Evolutionary conservation across 2,113 vertebrate species (phyloP).

Genomic region (Dipodomys stephensi): DNA sequence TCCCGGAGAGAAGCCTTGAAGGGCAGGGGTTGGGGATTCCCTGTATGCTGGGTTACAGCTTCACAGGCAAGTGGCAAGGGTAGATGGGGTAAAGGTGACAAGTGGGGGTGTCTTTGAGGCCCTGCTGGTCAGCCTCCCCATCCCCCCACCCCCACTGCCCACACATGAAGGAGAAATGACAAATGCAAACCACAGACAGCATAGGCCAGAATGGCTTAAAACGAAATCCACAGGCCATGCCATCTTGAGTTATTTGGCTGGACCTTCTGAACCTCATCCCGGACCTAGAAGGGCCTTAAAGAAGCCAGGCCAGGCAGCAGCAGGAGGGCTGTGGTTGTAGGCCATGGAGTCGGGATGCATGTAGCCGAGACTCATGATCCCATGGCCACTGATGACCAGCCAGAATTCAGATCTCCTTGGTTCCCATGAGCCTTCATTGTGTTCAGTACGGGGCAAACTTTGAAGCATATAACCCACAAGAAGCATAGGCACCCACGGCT

Average conservation of each 20-base stretch:
- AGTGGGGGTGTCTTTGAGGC: neutral
- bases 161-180: neutral
- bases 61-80: too few species aligned
- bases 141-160: neutral
- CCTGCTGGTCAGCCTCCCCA: neutral
- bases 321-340: rapidly evolving
- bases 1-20: neutral
- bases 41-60: neutral
- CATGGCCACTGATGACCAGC: neutral
- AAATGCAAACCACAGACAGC: neutral
- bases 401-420: too few species aligned
- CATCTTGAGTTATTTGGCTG: neutral
- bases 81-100: neutral
- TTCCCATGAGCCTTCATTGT: neutral
- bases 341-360: neutral
- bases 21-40: neutral
- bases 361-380: neutral
- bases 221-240: neutral
- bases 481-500: neutral
- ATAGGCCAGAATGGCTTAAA: neutral
- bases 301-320: neutral
- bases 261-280: neutral
- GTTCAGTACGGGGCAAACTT: neutral
- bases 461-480: neutral
- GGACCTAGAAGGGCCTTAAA: neutral